Evolutionary conservation across 2,797 vertebrate genomes (phyloP).

Genomic region (Oophaga sylvatica): DNA sequence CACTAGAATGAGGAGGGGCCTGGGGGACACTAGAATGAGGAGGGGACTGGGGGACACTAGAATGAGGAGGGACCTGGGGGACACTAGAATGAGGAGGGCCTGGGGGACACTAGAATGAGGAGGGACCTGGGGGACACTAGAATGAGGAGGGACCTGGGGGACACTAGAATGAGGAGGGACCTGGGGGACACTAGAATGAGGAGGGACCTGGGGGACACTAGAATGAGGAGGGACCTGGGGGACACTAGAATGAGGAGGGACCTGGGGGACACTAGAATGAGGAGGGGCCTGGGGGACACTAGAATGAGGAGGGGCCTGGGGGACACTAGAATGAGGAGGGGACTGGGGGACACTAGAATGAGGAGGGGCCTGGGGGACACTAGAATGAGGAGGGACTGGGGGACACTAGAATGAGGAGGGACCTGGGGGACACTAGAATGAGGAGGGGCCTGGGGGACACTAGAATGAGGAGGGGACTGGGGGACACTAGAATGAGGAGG

Average conservation of each 20-base stretch:
- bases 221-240: not conserved
- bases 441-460: no score
- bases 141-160: not conserved
- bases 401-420: not conserved
- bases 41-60: no score
- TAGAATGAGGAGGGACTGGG: not conserved
- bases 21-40: not conserved
- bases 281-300: no score
- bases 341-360: not conserved
- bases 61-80: not conserved
- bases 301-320: not conserved
- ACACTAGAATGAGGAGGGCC: not conserved
- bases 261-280: not conserved
- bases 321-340: not conserved
- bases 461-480: not conserved
- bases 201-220: no score
- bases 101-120: not conserved
- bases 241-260: not conserved
- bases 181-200: not conserved
- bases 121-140: no score
- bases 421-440: not conserved
- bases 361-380: no score
- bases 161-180: not conserved
- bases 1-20: not conserved
- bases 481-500: not conserved